Base-by-base conservation (phyloP, 2,113 vertebrate species). In the Heterochromis multidens region DNA sequence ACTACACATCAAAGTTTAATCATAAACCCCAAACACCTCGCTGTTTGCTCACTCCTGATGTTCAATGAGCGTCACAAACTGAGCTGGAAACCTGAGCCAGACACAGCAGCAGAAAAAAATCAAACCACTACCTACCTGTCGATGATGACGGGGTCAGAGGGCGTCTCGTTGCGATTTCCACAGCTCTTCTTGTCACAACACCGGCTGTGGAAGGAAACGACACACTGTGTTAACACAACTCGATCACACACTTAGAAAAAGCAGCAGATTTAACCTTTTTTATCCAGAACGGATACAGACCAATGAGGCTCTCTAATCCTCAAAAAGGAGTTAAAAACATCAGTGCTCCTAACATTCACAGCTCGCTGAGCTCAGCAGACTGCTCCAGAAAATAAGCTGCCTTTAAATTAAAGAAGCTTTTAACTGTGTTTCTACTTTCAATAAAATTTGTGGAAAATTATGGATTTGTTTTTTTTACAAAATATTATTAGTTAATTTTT, bases 151-250 rank as follows among this genome's bases (percentile, higher is more conserved):
- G 94, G 94, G 86, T 95, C 94, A 0, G 94, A 95, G 1, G 94
- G 94, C 40, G 94, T 95, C 91, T 95, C 94, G 67, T 95, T 95
- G n/a, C 94, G 93, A 12, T 95, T 95, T 2, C 94, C 94, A 0
- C 94, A 95, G 85, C 94, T 95, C 74, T 95, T 95, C 89, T 95
- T 95, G 82, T 95, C 94, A 81, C 94, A 95, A 80, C 94, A 95
- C 59, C 94, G 94, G 80, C 93, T 87, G 76, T 23, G 43, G 33
- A n/a, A 56, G 33, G 16, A 74, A 43, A 17, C 9, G 27, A 58
- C 70, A n/a, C 19, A 29, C 27, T 9, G 70, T 33, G 19, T 74
- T 54, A 74, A 54, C 17, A 14, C 2, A 1, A 74, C 43, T 17
- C 2, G 13, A 52, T 52, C 49, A 3, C 17, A 52, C 17, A 52